Evolutionary conservation across 2,113 vertebrate genomes (phyloP).

Genomic region (Merops nubicus): DNA sequence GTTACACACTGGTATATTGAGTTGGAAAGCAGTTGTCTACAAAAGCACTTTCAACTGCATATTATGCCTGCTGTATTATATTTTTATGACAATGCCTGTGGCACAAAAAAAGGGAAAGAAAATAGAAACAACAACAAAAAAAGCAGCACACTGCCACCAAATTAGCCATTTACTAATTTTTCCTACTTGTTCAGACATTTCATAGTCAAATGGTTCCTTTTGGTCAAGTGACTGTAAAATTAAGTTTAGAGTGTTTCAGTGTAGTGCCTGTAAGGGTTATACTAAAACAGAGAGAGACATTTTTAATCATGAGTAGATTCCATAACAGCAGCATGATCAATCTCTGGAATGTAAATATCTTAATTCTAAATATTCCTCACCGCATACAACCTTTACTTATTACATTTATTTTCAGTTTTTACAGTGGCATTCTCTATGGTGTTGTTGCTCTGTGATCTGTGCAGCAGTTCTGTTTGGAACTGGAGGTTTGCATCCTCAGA

Average conservation of each 20-base stretch:
- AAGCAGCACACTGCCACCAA: neutral
- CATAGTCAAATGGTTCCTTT: neutral
- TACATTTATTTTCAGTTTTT: neutral
- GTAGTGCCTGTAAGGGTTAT: neutral
- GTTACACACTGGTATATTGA: neutral
- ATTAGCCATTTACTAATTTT: neutral
- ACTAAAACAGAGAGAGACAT: neutral
- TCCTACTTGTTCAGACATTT: neutral
- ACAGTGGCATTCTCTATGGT: neutral
- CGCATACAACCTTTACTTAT: neutral
- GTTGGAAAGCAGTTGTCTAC: slow-evolving; percentile 13
- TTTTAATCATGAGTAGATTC: neutral
- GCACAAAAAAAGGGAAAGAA: neutral
- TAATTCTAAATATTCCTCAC: neutral
- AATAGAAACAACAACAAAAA: rapidly evolving
- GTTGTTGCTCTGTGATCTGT: neutral
- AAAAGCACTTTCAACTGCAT: neutral
- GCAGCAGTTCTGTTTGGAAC: neutral
- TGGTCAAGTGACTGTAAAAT: neutral
- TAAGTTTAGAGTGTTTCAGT: neutral
- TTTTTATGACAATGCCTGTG: neutral
- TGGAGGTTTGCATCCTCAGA: neutral
- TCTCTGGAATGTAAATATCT: neutral
- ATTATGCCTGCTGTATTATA: neutral
- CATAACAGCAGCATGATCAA: neutral